A percentile compares a stretch with the other conserved stretches of the same genome.
Evolutionary conservation across 2,113 vertebrate species (phyloP).

Genomic region (Craseonycteris thonglongyai): DNA sequence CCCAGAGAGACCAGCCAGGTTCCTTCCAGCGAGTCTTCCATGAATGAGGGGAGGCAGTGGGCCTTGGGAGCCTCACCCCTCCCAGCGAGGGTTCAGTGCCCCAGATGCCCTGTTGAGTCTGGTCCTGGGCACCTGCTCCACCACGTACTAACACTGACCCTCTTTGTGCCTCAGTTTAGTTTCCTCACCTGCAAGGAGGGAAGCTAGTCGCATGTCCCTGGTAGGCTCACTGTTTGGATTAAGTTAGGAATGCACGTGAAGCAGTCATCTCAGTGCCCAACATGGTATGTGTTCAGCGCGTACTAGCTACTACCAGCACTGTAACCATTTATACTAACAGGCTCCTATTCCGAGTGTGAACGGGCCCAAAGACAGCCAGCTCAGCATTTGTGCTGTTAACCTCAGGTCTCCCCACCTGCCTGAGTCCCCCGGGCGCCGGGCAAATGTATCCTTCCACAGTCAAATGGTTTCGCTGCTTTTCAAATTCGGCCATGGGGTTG

Average conservation of each 20-base stretch:
- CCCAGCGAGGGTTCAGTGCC: not conserved
- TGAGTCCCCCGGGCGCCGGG: not conserved
- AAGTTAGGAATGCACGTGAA: not conserved
- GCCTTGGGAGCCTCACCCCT: not conserved
- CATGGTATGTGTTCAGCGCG: rapidly evolving
- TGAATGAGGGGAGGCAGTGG: rapidly evolving
- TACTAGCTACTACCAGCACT: not conserved
- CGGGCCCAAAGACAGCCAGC: no score
- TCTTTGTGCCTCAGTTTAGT: not conserved
- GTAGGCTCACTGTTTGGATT: not conserved
- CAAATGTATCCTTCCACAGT: not conserved
- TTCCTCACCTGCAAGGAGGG: not conserved
- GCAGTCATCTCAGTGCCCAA: rapidly evolving
- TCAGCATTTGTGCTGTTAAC: not conserved
- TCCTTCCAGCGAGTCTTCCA: not conserved
- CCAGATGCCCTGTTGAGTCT: not conserved
- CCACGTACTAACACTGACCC: no score
- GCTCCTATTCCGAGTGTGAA: rapidly evolving
- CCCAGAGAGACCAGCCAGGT: not conserved
- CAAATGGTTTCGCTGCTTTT: not conserved
- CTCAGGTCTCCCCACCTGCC: rapidly evolving
- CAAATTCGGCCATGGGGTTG: not conserved
- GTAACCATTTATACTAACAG: not conserved
- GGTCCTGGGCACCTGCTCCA: no score
- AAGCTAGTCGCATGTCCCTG: not conserved